Conservation (phyloP, 2,113 vertebrate genomes). For the Nesogale talazaci region DNA sequence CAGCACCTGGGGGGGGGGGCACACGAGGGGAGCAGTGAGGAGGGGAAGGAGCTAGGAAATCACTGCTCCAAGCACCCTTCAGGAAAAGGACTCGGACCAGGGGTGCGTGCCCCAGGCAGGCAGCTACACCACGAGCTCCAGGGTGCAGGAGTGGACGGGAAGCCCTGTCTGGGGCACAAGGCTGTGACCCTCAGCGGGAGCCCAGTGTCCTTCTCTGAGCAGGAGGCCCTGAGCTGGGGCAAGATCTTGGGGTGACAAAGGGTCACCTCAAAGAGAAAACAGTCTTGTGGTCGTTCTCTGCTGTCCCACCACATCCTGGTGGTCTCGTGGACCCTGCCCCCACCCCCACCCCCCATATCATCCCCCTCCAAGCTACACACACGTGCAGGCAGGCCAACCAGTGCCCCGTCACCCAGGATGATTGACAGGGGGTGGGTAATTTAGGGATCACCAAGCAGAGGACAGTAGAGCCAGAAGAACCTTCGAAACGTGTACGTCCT, state of each 20-base stretch:
- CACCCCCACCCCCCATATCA: too few species aligned
- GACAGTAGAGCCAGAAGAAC: constrained; percentile 70
- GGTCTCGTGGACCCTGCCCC: not conserved
- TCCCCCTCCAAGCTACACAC: not conserved
- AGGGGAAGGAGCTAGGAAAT: not conserved
- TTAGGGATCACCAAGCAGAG: constrained; percentile 47
- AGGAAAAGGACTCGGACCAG: not conserved
- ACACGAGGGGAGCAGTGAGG: constrained; percentile 37
- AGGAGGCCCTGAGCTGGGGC: not conserved
- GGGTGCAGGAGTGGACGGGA: not conserved
- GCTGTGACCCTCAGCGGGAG: not conserved
- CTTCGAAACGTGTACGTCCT: constrained; percentile 73
- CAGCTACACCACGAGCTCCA: too few species aligned
- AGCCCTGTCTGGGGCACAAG: not conserved
- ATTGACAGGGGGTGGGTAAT: not conserved
- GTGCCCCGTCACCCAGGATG: constrained; percentile 68
- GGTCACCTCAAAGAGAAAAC: not conserved
- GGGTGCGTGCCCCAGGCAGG: not conserved
- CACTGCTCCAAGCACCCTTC: not conserved
- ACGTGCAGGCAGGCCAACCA: constrained; percentile 34
- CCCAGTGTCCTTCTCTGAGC: not conserved
- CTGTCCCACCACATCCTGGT: not conserved
- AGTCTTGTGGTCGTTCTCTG: fast-evolving
- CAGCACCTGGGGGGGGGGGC: constrained; percentile 87
- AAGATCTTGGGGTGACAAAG: not conserved